Base-by-base conservation (phyloP, 2,797 vertebrate species). In the Kryptolebias ocellatus region DNA sequence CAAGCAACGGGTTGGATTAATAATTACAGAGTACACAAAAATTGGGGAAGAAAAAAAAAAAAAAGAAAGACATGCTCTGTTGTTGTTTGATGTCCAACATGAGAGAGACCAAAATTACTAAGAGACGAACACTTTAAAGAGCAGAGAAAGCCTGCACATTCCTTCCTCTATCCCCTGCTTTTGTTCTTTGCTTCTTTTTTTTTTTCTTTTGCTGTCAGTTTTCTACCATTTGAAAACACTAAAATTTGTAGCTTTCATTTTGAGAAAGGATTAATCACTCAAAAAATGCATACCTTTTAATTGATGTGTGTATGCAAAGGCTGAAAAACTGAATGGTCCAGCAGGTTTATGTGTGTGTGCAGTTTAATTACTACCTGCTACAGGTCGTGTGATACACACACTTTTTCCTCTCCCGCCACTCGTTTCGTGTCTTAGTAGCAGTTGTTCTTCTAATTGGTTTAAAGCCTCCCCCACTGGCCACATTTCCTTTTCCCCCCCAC, bases 71-170 rank as follows among this genome's bases (percentile, higher is more conserved):
- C 44, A 45, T 74, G 87, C 90, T 86, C 93, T 86, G 89, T 85
- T 87, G 87, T 83, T 79, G 88, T 95, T 95, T 94, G 92, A 94
- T 93, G 92, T 94, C 85, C 72, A 64, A 93, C 92, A 93, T 94
- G 84, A 94, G 92, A 94, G 91, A 92, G 85, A 94, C 93, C 93
- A 93, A 93, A 94, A 94, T 94, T 93, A 94, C 92, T 93, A 93
- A 93, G 92, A 88, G 86, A 85, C 76, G 75, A 88, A 78, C 69
- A 71, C 77, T 87, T 84, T 83, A 83, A 87, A 85, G 80, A 84
- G 72, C 75, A 90, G 81, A 81, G 86, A 85, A 84, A 84, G 83
- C 86, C 83, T 87, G 73, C 70, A 80, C 86, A 85, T 92, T 90
- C 83, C 72, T 87, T 71, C 76, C 82, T 80, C 79, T 86, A 55